Evolutionary conservation across 1,140 invertebrate species (phyloP).

Genomic region (Drosophila watanabei): DNA sequence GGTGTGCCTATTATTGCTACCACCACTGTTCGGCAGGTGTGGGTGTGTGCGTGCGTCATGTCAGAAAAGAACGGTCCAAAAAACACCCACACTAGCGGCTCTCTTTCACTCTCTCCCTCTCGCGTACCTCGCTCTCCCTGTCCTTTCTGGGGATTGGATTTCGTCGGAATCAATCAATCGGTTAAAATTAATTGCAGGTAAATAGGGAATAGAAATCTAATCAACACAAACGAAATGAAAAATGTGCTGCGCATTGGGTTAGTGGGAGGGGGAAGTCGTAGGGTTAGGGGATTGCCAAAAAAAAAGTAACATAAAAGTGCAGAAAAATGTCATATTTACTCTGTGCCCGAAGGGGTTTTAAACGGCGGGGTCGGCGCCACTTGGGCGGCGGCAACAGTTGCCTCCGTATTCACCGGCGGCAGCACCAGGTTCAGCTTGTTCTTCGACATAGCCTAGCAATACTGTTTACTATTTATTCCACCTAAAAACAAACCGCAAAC

Average conservation of each 20-base stretch:
- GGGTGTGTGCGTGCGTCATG: slow-evolving; percentile 17
- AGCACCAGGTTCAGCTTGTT: slow-evolving; percentile 97
- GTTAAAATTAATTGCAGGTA: slow-evolving; percentile 17
- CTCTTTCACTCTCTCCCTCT: background rate
- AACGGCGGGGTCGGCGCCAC: slow-evolving; percentile 89
- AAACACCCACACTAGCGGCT: slow-evolving; percentile 14
- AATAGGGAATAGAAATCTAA: slow-evolving; percentile 12
- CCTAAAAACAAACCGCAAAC: slow-evolving; percentile 1
- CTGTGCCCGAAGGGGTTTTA: slow-evolving; percentile 88
- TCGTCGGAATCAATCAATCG: slow-evolving; percentile 31
- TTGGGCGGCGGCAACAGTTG: slow-evolving; percentile 88
- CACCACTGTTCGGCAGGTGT: slow-evolving; percentile 18
- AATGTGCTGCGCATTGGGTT: background rate
- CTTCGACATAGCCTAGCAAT: slow-evolving; percentile 90
- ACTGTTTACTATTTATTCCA: slow-evolving; percentile 6
- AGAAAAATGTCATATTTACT: slow-evolving; percentile 87
- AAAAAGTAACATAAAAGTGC: slow-evolving; percentile 8
- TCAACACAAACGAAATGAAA: background rate
- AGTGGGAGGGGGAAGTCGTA: background rate
- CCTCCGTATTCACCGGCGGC: slow-evolving; percentile 94
- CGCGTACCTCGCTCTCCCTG: slow-evolving; percentile 10
- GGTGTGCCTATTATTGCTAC: background rate
- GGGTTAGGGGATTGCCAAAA: slow-evolving; percentile 7
- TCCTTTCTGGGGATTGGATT: slow-evolving; percentile 15
- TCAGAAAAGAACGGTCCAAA: slow-evolving; percentile 12